Evolutionary conservation across 2,113 vertebrate genomes (phyloP).

Genomic region (Corythornis cristatus): DNA sequence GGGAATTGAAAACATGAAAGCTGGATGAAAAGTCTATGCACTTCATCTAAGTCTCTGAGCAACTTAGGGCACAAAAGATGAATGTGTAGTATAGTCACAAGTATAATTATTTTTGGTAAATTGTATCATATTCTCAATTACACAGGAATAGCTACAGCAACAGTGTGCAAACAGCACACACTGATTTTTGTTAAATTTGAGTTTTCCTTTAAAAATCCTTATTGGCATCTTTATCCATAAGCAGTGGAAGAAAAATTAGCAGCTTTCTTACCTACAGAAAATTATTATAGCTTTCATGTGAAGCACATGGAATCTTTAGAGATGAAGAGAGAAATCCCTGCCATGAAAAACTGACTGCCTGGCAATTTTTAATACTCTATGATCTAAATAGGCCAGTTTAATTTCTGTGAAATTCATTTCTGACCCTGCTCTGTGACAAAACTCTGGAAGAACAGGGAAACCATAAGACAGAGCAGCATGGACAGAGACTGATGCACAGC

Average conservation of each 20-base stretch:
- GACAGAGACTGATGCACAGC: background rate
- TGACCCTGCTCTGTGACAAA: background rate
- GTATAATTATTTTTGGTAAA: background rate
- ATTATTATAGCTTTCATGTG: background rate
- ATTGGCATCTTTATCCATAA: background rate
- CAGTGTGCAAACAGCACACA: background rate
- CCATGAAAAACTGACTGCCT: background rate
- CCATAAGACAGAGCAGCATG: background rate
- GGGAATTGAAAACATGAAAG: background rate
- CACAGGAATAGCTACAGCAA: background rate
- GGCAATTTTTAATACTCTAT: background rate
- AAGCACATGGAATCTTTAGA: background rate
- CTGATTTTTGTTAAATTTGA: background rate
- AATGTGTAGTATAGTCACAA: background rate
- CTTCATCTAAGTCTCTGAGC: background rate
- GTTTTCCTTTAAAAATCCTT: background rate
- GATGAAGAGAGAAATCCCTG: background rate
- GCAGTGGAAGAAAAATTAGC: background rate
- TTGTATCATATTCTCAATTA: background rate
- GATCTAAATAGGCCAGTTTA: slow-evolving; percentile 17
- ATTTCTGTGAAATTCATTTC: background rate
- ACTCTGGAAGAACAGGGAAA: background rate
- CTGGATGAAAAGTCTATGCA: background rate
- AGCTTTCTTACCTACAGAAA: background rate
- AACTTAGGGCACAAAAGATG: background rate